Evolutionary conservation across 2,888 invertebrate species (phyloP).

Genomic region (Aspidapion aeneum): DNA sequence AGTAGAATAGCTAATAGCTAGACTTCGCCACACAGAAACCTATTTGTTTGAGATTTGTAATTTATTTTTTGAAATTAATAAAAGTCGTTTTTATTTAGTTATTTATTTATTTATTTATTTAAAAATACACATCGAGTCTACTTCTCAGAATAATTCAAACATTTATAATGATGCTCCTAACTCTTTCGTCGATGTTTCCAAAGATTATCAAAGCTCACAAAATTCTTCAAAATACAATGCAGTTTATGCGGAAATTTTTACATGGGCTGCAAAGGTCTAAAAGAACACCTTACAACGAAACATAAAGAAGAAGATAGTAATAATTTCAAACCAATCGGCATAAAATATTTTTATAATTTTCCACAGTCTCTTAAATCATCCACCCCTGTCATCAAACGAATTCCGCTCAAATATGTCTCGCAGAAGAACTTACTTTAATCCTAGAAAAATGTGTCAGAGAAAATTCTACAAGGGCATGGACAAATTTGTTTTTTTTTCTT

Average conservation of each 20-base stretch:
- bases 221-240: neutral
- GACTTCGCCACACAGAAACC: too few species aligned
- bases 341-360: neutral
- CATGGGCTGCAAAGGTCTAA: too few species aligned
- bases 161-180: neutral
- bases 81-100: too few species aligned
- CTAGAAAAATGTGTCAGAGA: neutral
- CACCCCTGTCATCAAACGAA: neutral
- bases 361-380: neutral
- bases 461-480: neutral
- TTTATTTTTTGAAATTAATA: too few species aligned
- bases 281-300: too few species aligned
- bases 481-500: neutral
- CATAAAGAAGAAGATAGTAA: neutral
- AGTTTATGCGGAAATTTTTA: too few species aligned
- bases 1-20: too few species aligned
- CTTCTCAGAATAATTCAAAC: neutral
- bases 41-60: too few species aligned
- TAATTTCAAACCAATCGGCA: neutral
- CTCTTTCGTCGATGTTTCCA: neutral
- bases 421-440: neutral
- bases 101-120: too few species aligned
- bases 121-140: too few species aligned
- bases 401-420: neutral
- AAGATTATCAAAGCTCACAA: neutral